A percentile compares a stretch with the other conserved stretches of the same genome.
Evolutionary conservation across 64 coral and sea anemone species (phyloP).

Genomic region (Stichodactyla helianthus): DNA sequence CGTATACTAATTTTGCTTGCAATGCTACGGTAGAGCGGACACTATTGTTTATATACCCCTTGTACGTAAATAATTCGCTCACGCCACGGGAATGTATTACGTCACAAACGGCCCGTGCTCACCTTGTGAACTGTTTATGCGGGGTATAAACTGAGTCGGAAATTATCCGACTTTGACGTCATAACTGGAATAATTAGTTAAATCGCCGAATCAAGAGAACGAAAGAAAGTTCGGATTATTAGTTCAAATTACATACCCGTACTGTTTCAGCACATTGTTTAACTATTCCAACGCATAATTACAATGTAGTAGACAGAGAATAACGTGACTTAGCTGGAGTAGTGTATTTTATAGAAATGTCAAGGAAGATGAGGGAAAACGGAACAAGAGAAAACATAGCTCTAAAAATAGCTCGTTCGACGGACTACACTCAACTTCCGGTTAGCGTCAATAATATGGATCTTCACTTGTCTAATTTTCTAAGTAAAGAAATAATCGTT

Average conservation of each 20-base stretch:
- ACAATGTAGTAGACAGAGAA: background rate
- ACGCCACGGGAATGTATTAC: background rate
- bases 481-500: no score
- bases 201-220: background rate
- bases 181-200: background rate
- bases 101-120: background rate
- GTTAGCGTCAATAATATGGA: background rate
- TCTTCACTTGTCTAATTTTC: background rate
- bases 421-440: background rate
- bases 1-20: background rate
- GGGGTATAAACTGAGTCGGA: background rate
- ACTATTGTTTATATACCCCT: background rate
- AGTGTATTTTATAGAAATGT: background rate
- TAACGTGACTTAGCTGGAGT: background rate
- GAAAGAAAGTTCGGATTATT: background rate
- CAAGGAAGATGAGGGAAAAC: background rate
- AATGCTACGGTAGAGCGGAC: background rate
- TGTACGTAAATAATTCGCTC: background rate
- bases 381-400: background rate
- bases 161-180: background rate
- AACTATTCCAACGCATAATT: no score
- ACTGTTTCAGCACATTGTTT: background rate
- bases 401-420: background rate
- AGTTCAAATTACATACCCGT: background rate
- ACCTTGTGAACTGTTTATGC: conserved; percentile 1